Conservation (phyloP, 2,797 vertebrate species). For the Sebastiscus albofasciatus region DNA sequence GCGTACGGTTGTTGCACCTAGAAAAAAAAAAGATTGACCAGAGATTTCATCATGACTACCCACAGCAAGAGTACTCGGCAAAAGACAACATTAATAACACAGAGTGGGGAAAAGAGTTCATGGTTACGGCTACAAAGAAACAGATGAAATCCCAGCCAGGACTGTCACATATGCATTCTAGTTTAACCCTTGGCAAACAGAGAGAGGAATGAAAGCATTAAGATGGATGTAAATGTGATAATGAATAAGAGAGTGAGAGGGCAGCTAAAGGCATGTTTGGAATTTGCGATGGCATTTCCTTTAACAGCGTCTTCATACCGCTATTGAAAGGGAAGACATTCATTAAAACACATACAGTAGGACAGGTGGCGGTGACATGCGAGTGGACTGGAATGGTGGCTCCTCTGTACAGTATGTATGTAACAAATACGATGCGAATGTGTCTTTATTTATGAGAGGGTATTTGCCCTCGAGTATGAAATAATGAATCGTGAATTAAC, state of each 20-base stretch:
- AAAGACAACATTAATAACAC: conserved; percentile 66
- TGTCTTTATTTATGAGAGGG: conserved; percentile 33
- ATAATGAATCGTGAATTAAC: conserved; percentile 38
- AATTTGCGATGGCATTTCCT: conserved; percentile 64
- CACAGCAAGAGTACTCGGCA: conserved; percentile 58
- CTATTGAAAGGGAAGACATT: conserved; percentile 76
- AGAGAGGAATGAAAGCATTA: conserved; percentile 71
- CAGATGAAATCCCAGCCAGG: conserved; percentile 63
- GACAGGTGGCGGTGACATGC: conserved; percentile 66
- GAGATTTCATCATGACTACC: conserved; percentile 77
- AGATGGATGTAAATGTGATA: conserved; percentile 41
- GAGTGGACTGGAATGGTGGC: conserved; percentile 50
- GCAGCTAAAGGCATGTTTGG: conserved; percentile 63
- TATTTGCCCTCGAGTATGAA: conserved; percentile 48
- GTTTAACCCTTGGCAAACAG: conserved; percentile 67
- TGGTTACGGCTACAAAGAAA: conserved; percentile 59
- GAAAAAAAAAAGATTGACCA: conserved; percentile 77
- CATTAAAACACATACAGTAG: conserved; percentile 63
- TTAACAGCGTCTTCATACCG: conserved; percentile 59
- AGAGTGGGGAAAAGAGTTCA: conserved; percentile 37
- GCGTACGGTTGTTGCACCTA: conserved; percentile 99
- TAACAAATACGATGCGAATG: conserved; percentile 34
- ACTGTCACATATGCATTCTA: conserved; percentile 63
- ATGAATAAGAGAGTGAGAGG: conserved; percentile 50
- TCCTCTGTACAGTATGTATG: conserved; percentile 31